A percentile compares a stretch with the other conserved stretches of the same genome.
These are phyloP conservation scores for Oscheius onirici DNA, from an alignment of 2,888 invertebrate species.

Conservation along the genomic window DNA sequence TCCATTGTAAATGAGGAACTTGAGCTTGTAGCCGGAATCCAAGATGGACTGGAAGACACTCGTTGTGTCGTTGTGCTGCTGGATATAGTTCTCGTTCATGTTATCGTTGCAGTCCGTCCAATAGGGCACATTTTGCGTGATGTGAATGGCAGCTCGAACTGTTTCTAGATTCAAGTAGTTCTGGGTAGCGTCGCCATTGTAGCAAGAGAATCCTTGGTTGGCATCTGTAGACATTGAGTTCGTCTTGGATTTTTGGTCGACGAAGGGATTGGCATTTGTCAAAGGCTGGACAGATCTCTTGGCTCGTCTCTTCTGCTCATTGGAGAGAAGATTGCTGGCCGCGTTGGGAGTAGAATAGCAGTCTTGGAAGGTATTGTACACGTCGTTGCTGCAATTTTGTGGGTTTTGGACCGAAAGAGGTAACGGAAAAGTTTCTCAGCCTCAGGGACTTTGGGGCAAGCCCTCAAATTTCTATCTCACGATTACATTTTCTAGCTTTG, in stretches of 20 bases:
- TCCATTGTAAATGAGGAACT: conserved; percentile 64
- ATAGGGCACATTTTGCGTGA: conserved; percentile 36
- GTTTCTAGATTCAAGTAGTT: conserved; percentile 50
- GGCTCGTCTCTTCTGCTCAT: conserved; percentile 15
- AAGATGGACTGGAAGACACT: conserved; percentile 57
- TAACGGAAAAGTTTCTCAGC: too few relatives aligned
- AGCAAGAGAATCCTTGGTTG: conserved; percentile 58
- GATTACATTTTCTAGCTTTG: too few relatives aligned
- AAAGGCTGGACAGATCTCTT: conserved; percentile 48
- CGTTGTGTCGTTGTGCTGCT: conserved; percentile 63
- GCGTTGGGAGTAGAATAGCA: conserved; percentile 43
- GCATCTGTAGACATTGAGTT: conserved; percentile 59
- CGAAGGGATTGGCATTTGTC: conserved; percentile 40
- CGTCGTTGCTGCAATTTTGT: conserved; percentile 55
- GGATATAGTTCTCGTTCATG: conserved; percentile 62
- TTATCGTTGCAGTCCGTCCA: conserved; percentile 59
- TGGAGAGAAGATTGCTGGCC: background rate
- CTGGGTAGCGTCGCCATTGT: conserved; percentile 49
- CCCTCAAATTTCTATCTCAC: too few relatives aligned
- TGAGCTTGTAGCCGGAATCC: conserved; percentile 38
- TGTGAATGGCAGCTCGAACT: conserved; percentile 55
- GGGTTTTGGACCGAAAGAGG: too few relatives aligned
- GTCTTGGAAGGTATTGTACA: conserved; percentile 62
- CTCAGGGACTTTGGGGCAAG: too few relatives aligned
- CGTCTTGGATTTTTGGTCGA: conserved; percentile 55